Percentiles rank a stretch among this genome's conserved stretches.
These are phyloP conservation scores for Gallinago jamesoni DNA, from an alignment of 2,113 vertebrate species.

Conservation along the genomic window DNA sequence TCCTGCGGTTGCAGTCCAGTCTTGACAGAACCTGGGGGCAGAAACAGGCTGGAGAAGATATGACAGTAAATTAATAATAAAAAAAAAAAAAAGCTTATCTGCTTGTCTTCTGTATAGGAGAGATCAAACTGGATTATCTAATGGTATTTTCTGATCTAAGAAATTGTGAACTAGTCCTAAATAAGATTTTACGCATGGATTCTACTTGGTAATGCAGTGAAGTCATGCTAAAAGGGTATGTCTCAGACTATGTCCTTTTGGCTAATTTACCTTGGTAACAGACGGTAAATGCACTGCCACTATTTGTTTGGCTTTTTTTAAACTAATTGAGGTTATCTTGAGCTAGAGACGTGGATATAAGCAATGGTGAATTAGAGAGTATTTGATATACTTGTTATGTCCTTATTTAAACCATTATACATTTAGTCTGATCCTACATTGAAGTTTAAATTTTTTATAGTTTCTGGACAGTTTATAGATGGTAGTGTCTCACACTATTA, in stretches of 20 bases:
- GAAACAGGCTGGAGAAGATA: not conserved
- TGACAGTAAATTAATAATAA: not conserved
- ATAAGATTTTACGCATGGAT: not conserved
- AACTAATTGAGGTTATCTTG: not conserved
- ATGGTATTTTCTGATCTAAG: not conserved
- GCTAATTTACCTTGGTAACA: not conserved
- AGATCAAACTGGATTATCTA: not conserved
- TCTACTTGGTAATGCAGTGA: not conserved
- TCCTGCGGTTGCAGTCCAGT: not conserved
- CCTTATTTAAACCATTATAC: not conserved
- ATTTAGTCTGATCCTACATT: not conserved
- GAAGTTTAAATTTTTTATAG: not conserved
- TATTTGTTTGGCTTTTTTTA: not conserved
- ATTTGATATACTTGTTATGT: not conserved
- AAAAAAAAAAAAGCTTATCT: not conserved
- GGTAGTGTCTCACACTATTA: not conserved
- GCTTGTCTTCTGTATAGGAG: not conserved
- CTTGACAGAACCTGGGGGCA: not conserved
- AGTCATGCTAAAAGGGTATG: not conserved
- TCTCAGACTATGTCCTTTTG: not conserved
- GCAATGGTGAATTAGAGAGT: not conserved
- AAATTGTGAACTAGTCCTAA: not conserved
- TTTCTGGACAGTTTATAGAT: not conserved
- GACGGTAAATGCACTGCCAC: not conserved
- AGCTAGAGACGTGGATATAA: not conserved